These are phyloP conservation scores for Holothuria glaberrima DNA, from an alignment of 35 echinoderm and acorn worm species.

Conservation along the genomic window DNA sequence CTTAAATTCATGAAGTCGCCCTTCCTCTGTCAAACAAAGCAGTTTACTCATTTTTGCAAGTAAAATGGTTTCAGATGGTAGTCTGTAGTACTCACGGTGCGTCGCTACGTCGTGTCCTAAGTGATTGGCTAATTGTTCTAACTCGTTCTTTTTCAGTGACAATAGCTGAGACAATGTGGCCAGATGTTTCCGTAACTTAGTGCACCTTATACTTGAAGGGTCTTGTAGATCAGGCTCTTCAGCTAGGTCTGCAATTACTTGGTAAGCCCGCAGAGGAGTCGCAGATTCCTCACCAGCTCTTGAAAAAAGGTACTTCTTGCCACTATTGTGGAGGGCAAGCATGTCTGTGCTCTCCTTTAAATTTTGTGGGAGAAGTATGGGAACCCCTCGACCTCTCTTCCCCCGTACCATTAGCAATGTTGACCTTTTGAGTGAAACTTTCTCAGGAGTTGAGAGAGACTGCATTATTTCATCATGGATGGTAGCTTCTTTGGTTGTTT, in stretches of 20 bases:
- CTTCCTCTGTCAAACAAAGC: constrained; percentile 46
- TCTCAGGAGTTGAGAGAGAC: constrained; percentile 41
- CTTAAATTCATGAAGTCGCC: constrained; percentile 59
- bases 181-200: constrained; percentile 63
- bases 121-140: constrained; percentile 61
- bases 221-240: constrained; percentile 9
- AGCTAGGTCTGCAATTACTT: constrained; percentile 33
- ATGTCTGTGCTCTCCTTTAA: constrained; percentile 30
- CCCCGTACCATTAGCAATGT: constrained; percentile 32
- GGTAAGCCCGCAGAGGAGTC: constrained; percentile 23
- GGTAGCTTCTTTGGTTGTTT: constrained; percentile 13
- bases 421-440: constrained; percentile 36
- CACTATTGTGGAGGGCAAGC: background rate
- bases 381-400: constrained; percentile 60
- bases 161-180: constrained; percentile 69
- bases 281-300: background rate
- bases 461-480: constrained; percentile 43
- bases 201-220: constrained; percentile 52
- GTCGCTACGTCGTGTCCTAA: constrained; percentile 61
- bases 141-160: constrained; percentile 58
- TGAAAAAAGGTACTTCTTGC: constrained; percentile 54
- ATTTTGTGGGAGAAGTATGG: constrained; percentile 35
- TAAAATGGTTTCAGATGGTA: constrained; percentile 61
- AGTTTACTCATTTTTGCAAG: constrained; percentile 70
- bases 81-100: constrained; percentile 73